Base-by-base conservation (phyloP, 2,113 vertebrate species). In the Narcine bancroftii region DNA sequence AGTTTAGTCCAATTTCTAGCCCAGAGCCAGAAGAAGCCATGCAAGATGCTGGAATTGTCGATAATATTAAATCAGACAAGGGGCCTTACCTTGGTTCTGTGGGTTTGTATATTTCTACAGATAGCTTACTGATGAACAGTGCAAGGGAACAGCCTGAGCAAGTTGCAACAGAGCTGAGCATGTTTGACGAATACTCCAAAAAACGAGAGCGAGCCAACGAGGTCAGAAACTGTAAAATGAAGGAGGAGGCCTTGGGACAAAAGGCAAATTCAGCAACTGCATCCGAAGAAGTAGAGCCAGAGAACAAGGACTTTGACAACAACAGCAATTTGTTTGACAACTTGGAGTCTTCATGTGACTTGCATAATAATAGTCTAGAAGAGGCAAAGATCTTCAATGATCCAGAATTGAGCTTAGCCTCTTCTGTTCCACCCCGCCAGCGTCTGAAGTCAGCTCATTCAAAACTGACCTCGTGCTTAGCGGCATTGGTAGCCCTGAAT, bases 1-100 rank as follows among this genome's bases (percentile, higher is more conserved):
- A 97, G 94, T 98, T 98, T 92, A 98, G 98, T 93, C 97, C 98
- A 0, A 97, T 98, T 92, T 99, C 98, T 91, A 99, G 97, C 94
- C 97, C 98, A 1, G 97, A 98, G 72, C 95, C 96, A 0, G 98
- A 98, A 93, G 97, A 98, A 0, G 11, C 94, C 0, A 95, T 95
- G 92, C 96, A 95, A 93, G 96, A 96, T 71, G 95, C 95, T 69
- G 96, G 94, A 92, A 94, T 96, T 93, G 95, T 95, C 81, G 94
- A 95, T 42, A 94, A 95, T 94, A 93, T 96, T 92, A 97, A 97
- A 93, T 95, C 95, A 92, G 93, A 94, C 81, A 97, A 97, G 56
- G 95, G 94, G 92, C 95, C 96, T 0, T 97, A 96, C 93, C 97
- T 97, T 83, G 95, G 96, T 42, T 94, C 96, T 0, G 94, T 96